Percentiles rank a stretch among this genome's conserved stretches.
phyloP scores from a whole-genome alignment of 2,113 vertebrate genomes.

The Sebastes schlegelii region DNA sequence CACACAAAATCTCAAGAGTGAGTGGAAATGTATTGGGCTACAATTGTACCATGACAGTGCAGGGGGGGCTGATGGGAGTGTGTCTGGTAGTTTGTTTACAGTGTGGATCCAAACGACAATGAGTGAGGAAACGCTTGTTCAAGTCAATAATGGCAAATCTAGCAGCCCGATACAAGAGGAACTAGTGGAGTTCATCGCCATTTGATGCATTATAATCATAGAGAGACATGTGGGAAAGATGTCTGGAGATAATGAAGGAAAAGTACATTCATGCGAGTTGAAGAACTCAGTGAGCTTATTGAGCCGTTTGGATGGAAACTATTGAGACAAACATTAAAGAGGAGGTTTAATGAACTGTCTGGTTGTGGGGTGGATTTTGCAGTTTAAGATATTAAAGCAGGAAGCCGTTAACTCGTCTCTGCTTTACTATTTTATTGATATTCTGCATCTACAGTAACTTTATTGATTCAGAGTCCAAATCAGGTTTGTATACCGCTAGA shows the following conservation, averaged over 20 bases:
- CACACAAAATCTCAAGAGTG: not conserved
- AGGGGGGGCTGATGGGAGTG: not conserved
- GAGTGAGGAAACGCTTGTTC: constrained; percentile 8
- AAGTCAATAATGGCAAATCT: not conserved
- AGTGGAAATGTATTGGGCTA: not conserved
- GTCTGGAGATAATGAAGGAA: not conserved
- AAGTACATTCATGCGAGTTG: constrained; percentile 20
- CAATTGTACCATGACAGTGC: not conserved
- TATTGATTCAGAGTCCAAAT: not conserved
- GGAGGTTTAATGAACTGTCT: not conserved
- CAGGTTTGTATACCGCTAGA: not conserved
- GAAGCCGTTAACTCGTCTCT: not conserved
- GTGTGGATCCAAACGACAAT: not conserved
- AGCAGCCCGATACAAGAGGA: not conserved
- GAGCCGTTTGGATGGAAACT: constrained; percentile 35
- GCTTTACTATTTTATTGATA: not conserved
- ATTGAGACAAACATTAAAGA: not conserved
- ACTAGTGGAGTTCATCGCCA: not conserved
- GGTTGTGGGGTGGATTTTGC: not conserved
- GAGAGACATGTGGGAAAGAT: not conserved
- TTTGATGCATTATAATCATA: not conserved
- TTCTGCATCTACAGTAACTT: not conserved
- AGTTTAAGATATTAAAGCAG: not conserved
- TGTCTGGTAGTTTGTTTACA: not conserved
- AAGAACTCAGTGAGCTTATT: constrained; percentile 20